phyloP scores from a whole-genome alignment of 2,888 invertebrate genomes.

The Drosophila maculinotata region DNA sequence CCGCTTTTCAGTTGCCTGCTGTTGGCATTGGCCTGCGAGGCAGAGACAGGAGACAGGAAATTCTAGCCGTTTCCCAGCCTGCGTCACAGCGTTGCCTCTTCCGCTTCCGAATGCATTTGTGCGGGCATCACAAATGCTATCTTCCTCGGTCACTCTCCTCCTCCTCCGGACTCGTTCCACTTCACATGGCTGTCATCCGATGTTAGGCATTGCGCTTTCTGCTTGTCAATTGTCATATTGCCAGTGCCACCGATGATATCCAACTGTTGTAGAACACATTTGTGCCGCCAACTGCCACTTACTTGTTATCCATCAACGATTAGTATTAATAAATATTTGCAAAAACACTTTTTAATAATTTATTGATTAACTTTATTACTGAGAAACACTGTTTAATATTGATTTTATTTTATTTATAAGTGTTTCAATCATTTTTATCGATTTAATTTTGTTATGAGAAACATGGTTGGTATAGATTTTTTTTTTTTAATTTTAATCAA shows the following conservation, averaged over 20 bases:
- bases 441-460: no score
- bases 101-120: slow-evolving; percentile 62
- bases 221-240: slow-evolving; percentile 42
- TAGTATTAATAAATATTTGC: slow-evolving; percentile 2
- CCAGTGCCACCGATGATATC: slow-evolving; percentile 56
- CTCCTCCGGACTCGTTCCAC: not conserved
- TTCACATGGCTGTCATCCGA: slow-evolving; percentile 15
- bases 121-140: slow-evolving; percentile 28
- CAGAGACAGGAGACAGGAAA: slow-evolving; percentile 43
- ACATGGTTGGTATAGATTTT: no score
- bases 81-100: slow-evolving; percentile 37
- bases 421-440: no score
- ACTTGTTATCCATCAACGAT: slow-evolving; percentile 21
- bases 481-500: not conserved
- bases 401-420: no score
- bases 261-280: slow-evolving; percentile 40
- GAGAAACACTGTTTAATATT: no score
- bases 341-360: not conserved
- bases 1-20: not conserved
- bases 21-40: slow-evolving; percentile 12
- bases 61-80: slow-evolving; percentile 43
- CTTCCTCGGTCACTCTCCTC: slow-evolving; percentile 1
- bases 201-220: slow-evolving; percentile 21
- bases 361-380: not conserved
- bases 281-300: slow-evolving; percentile 7